Evolutionary conservation across 2,113 vertebrate species (phyloP).

Genomic region (Lepus timidus): DNA sequence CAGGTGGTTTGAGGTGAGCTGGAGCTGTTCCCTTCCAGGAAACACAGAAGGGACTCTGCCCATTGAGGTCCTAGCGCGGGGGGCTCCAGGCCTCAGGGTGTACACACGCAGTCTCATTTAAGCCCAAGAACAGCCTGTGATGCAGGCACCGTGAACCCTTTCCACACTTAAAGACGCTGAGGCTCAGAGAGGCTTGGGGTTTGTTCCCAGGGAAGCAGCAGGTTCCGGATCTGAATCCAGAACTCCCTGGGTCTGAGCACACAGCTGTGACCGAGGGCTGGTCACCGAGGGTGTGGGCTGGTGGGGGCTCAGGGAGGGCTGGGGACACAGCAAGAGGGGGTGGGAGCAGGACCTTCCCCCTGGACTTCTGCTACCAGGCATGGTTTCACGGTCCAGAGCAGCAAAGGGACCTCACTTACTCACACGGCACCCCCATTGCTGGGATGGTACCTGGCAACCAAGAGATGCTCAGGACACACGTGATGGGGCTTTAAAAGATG

Average conservation of each 20-base stretch:
- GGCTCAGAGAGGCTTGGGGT: not conserved
- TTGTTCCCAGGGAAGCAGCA: not conserved
- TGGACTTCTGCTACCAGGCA: rapidly evolving
- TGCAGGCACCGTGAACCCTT: not conserved
- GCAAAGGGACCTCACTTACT: not conserved
- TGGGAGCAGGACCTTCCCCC: not conserved
- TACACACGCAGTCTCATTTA: not conserved
- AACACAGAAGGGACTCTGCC: not conserved
- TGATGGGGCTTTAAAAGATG: too few species aligned
- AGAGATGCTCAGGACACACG: too few species aligned
- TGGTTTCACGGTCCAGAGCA: not conserved
- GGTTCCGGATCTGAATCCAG: not conserved
- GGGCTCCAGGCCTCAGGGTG: not conserved
- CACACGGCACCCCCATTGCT: too few species aligned
- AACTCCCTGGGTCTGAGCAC: not conserved
- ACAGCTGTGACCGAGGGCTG: not conserved
- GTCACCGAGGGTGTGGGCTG: not conserved
- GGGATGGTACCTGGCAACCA: not conserved
- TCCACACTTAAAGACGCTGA: not conserved
- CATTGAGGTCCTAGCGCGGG: not conserved
- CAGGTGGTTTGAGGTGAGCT: not conserved
- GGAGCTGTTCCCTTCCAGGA: not conserved
- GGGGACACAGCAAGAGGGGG: not conserved
- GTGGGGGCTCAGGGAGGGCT: not conserved
- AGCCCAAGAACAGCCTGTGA: not conserved